phyloP scores from a whole-genome alignment of 2,113 vertebrate genomes.

The Platysteira castanea region DNA sequence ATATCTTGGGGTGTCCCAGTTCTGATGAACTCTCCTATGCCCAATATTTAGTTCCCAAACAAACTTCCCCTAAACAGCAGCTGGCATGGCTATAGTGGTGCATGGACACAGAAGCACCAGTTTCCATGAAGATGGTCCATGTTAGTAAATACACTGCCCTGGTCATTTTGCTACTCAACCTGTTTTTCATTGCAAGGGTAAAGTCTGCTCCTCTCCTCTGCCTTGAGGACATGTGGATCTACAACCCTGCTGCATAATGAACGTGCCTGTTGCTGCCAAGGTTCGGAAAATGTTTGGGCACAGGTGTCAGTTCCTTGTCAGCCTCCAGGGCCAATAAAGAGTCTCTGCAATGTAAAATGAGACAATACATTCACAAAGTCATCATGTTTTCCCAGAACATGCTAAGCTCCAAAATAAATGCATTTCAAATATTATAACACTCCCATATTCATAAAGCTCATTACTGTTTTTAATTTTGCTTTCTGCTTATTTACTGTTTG shows the following conservation, averaged over 20 bases:
- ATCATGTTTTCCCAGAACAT: slow-evolving; percentile 62
- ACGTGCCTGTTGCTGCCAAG: background rate
- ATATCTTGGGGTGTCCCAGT: background rate
- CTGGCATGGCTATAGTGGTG: background rate
- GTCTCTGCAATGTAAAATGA: slow-evolving; percentile 49
- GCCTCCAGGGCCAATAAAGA: slow-evolving; percentile 53
- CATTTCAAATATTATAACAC: slow-evolving; percentile 35
- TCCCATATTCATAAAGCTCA: slow-evolving; percentile 49
- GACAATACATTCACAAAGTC: slow-evolving; percentile 13
- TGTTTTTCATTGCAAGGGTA: background rate
- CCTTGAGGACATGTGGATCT: background rate
- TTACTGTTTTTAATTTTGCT: slow-evolving; percentile 70
- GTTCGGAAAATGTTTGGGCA: slow-evolving; percentile 27
- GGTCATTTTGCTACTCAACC: background rate
- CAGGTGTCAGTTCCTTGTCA: slow-evolving; percentile 57
- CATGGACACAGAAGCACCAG: background rate
- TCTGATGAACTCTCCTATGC: background rate
- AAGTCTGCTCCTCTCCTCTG: background rate
- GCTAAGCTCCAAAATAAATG: slow-evolving; percentile 58
- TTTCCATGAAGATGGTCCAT: background rate
- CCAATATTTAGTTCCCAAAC: background rate
- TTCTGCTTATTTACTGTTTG: slow-evolving; percentile 68
- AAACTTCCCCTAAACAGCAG: background rate
- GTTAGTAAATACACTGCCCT: background rate
- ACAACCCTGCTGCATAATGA: background rate